A percentile compares a stretch with the other conserved stretches of the same genome.
Evolutionary conservation across 2,888 invertebrate species (phyloP).

Genomic region (Erynnis tages): DNA sequence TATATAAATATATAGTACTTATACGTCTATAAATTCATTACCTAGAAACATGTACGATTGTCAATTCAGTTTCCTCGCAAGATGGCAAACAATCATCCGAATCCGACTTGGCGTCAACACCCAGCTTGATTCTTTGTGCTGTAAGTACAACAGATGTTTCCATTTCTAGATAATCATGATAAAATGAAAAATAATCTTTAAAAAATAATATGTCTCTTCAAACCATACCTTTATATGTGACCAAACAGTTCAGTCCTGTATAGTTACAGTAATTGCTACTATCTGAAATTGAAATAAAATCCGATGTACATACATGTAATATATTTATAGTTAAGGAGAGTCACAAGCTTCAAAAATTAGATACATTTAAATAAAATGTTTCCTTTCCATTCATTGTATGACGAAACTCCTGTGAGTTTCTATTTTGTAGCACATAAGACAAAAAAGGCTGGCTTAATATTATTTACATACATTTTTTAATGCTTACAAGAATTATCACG

Average conservation of each 20-base stretch:
- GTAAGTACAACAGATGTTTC: constrained; percentile 14
- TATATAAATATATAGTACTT: too few species aligned
- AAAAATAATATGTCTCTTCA: not conserved
- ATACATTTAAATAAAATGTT: too few species aligned
- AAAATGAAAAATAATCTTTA: not conserved
- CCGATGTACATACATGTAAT: not conserved
- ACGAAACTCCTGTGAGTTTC: too few species aligned
- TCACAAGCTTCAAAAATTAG: too few species aligned
- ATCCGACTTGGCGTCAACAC: constrained; percentile 54
- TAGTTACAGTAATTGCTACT: constrained; percentile 74
- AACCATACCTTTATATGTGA: constrained; percentile 49
- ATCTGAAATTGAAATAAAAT: constrained; percentile 51
- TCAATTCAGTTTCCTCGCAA: constrained; percentile 80
- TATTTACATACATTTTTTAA: not conserved
- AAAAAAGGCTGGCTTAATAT: too few species aligned
- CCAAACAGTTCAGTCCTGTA: constrained; percentile 78
- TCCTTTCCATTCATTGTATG: too few species aligned
- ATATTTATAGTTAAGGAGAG: too few species aligned
- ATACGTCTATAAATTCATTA: too few species aligned
- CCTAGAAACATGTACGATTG: constrained; percentile 47
- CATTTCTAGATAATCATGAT: not conserved
- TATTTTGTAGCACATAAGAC: too few species aligned
- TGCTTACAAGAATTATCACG: constrained; percentile 61
- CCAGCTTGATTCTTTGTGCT: constrained; percentile 66
- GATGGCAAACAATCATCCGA: constrained; percentile 76